Evolutionary conservation across 2,888 invertebrate genomes (phyloP), one percentile per base, ranked within the genome.

Genomic region (Tuberolachnus salignus): DNA sequence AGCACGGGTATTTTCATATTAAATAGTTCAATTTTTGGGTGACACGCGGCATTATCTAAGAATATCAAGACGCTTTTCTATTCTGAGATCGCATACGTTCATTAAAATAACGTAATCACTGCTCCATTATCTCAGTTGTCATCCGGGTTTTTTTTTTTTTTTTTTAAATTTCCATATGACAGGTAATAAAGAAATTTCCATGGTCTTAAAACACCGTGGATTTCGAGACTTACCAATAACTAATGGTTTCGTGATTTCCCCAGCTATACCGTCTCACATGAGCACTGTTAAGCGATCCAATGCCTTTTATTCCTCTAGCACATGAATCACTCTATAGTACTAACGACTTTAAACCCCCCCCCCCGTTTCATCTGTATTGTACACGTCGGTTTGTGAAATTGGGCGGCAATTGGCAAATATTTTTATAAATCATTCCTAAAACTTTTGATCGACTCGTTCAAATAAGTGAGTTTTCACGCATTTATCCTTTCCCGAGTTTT

Each of bases 181-280:
- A 81, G 84, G 84, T 81, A 84, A 82, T 10, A 70, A 55, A 61
- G 61, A 34, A 61, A 61, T 61, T 82, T 83, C 83, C 11, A 84
- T 82, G 82, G 83, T 83, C 80, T 84, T 84, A 44, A 85, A 85
- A 83, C 84, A 85, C 9, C 83, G 82, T 23, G 84, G 83, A 19
- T 84, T 83, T 82, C 83, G 82, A 19, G 83, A 82, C 83, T 84
- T 84, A 63, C 84, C 84, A 81, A 84, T 84, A 26, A 85, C 83
- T 23, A 85, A 53, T 1, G 83, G 82, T 73, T 83, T 83, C 72
- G 82, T 81, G 57, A 57, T 57, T 57, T 57, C 57, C 19, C 57
- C 57, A 21, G 57, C 57, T 21, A 23, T 57, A 14, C 23, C 14
- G 21, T 21, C 57, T 13, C 23, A 57, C 57, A 57, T 57, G 4